Conservation (phyloP, 2,113 vertebrate genomes). For the Thoracochromis brauschi region DNA sequence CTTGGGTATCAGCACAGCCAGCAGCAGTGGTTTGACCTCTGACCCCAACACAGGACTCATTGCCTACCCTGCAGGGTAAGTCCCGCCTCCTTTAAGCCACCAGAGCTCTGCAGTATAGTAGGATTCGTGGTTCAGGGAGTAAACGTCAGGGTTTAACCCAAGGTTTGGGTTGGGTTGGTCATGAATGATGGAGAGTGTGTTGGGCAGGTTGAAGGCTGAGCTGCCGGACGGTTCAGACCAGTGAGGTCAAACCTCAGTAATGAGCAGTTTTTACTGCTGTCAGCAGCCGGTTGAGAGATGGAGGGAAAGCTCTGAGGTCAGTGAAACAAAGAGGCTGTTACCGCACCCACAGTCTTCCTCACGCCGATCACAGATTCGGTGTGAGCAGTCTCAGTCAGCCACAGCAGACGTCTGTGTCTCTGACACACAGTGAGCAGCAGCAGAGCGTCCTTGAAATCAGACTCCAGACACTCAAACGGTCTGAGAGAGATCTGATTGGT, state of each 20-base stretch:
- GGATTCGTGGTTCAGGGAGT: fast-evolving
- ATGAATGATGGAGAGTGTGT: fast-evolving
- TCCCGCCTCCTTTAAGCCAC: neutral
- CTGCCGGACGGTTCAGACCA: neutral
- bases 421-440: neutral
- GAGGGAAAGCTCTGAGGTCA: neutral
- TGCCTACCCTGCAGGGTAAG: conserved; percentile 86
- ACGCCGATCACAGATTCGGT: neutral
- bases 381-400: neutral
- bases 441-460: neutral
- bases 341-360: neutral
- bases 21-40: conserved; percentile 76
- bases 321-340: neutral
- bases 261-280: neutral
- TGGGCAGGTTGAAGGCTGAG: neutral
- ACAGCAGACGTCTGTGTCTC: neutral
- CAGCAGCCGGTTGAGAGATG: neutral
- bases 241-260: neutral
- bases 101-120: neutral
- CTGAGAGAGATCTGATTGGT: neutral
- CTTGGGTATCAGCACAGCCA: conserved; percentile 77
- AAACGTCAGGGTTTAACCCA: fast-evolving
- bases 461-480: neutral
- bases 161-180: neutral
- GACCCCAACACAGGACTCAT: conserved; percentile 77